Base-by-base conservation (phyloP, 2,113 vertebrate genomes). In the Excalfactoria chinensis region DNA sequence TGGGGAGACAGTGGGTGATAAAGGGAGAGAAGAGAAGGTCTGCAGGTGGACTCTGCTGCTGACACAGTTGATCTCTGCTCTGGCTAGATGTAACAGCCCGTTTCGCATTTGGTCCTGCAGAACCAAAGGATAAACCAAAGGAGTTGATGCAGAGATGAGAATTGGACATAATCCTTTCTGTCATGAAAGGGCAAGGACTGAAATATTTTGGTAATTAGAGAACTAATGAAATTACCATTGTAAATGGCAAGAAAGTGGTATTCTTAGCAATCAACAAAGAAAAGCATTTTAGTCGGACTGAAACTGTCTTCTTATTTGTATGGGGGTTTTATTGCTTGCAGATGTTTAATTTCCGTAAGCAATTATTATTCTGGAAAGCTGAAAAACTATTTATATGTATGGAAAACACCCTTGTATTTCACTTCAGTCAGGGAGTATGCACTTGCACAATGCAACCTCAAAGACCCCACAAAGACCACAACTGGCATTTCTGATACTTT, bases 291-390 rank as follows among this genome's bases (percentile, higher is more conserved):
- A 64, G 64, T 85, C 51, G 83, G 77, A 70, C 63, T 76, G 86
- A 89, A 92, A 89, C 25, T 13, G 41, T 83, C 19, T 79, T 83
- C 84, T 91, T 18, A 34, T 84, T 93, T 84, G 43, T 78, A 69
- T 53, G 32, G 48, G 69, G 66, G 76, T n/a, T 78, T 89, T 80
- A 89, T 94, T 87, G 78, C 76, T 91, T 91, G 64, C 91, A 93
- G 86, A 89, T 93, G 85, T 66, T 88, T 93, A 88, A 88, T 80
- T 91, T 96, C 82, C 3, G 0, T 77, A 85, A 71, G 86, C 34
- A 94, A 72, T 90, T 94, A 92, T 87, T 96, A 93, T 87, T 63
- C 93, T 92, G 75, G 74, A 89, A 85, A 82, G 68, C 82, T 86
- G 76, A 49, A 78, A 49, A 72, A 71, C 83, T 90, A 63, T 82